Base-by-base conservation (phyloP, 2,888 invertebrate genomes). In the Dastarcus helophoroides region DNA sequence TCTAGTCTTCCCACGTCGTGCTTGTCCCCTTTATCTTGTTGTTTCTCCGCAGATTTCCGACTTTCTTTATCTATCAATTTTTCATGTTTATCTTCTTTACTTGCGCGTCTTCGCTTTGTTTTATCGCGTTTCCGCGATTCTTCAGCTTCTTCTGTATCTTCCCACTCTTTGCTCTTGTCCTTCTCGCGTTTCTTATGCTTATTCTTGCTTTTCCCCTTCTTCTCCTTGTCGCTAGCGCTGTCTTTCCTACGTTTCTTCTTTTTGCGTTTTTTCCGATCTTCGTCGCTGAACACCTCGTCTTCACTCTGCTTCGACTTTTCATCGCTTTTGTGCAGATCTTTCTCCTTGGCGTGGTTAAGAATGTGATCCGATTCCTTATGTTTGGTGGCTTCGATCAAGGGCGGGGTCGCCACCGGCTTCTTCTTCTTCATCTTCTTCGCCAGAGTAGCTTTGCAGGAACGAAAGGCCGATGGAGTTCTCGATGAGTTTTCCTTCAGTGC, bases 391-490 rank as follows among this genome's bases (percentile, higher is more conserved):
- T 6, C 6, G 19, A 17, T 6, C 19, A 6, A 17, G 6, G 6
- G n/a, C n/a, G 6, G 6, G 6, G n/a, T n/a, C n/a, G 6, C n/a
- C n/a, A 17, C n/a, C 38, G 28, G 44, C 40, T 24, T 41, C 38
- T 25, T 50, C 46, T 23, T 47, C 46, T 27, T 50, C 48, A 22
- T 54, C 49, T 15, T 57, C 55, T 30, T 51, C 55, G 24, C 56
- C 57, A 0, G 53, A 52, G 37, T 60, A 60, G 29, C 30, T 53
- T 41, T 58, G 57, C 26, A 59, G 49, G 32, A 60, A 54, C 2
- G 56, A 54, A 16, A 60, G 41, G 8, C 58, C 56, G 4, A 58
- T 44, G 1, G 58, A 57, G 9, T 46, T 51, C 42, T 60, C 58
- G 21, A 55, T 33, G 11, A 56, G 19, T 41, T 53, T 53, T 41